Conservation (phyloP, 2,797 vertebrate genomes). For the Onychomys torridus region DNA sequence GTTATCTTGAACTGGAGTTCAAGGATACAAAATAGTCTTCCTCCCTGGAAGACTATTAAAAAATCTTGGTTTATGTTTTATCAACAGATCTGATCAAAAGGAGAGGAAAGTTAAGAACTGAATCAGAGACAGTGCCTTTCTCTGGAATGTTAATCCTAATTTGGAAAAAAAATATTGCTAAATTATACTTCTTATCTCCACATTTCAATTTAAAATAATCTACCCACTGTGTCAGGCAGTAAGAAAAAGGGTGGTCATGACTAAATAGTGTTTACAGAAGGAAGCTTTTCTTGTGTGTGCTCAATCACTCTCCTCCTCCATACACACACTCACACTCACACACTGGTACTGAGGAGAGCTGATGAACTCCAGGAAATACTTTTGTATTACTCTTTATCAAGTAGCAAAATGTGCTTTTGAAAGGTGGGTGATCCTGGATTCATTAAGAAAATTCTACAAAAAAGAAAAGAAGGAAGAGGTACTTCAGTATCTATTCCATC, state of each 20-base stretch:
- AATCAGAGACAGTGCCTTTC: not conserved
- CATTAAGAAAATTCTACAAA: not conserved
- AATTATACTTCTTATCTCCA: not conserved
- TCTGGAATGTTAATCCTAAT: not conserved
- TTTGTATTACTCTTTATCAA: not conserved
- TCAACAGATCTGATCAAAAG: not conserved
- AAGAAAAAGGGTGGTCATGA: not conserved
- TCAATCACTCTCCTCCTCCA: fast-evolving
- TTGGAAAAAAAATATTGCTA: not conserved
- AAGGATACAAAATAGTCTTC: not conserved
- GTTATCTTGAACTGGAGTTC: not conserved
- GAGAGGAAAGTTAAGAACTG: not conserved
- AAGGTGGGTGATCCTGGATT: not conserved
- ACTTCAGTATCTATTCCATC: not conserved
- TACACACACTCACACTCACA: not conserved
- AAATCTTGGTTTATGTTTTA: not conserved
- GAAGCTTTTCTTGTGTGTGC: not conserved
- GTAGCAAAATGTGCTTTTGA: not conserved
- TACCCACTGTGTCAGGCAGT: not conserved
- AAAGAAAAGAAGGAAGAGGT: not conserved
- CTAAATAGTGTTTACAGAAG: not conserved
- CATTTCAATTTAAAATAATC: not conserved
- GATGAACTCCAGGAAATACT: not conserved
- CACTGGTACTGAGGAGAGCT: not conserved
- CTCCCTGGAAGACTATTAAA: not conserved